phyloP scores from a whole-genome alignment of 2,888 invertebrate species.

The Hofmannophila pseudospretella region DNA sequence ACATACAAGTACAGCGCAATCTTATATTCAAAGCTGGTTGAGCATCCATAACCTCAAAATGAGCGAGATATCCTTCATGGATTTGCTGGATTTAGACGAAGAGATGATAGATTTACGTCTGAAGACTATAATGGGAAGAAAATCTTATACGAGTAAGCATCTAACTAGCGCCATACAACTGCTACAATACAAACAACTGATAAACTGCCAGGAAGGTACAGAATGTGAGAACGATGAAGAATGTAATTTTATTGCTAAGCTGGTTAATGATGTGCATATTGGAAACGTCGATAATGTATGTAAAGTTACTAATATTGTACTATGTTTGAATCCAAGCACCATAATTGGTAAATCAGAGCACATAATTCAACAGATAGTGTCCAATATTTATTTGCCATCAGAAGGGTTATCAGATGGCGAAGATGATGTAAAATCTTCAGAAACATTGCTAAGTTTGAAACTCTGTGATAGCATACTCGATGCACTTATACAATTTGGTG shows the following conservation, averaged over 20 bases:
- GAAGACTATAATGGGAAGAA: conserved; percentile 45
- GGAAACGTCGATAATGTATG: conserved; percentile 46
- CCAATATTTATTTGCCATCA: conserved; percentile 29
- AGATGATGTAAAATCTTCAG: conserved; percentile 10
- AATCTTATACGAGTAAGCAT: conserved; percentile 37
- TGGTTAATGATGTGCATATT: conserved; percentile 32
- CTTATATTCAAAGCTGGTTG: no score
- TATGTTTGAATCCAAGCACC: conserved; percentile 41
- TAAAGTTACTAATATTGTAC: conserved; percentile 43
- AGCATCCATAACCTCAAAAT: conserved; percentile 22
- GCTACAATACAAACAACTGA: conserved; percentile 59
- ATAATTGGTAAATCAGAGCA: conserved; percentile 58
- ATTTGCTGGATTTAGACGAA: conserved; percentile 64
- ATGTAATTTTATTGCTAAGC: conserved; percentile 45
- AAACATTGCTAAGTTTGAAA: conserved; percentile 36
- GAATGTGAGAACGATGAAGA: conserved; percentile 59
- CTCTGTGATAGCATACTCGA: conserved; percentile 50
- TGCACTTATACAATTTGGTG: conserved; percentile 30
- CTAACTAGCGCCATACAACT: conserved; percentile 45
- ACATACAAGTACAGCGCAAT: no score
- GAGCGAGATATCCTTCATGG: conserved; percentile 48
- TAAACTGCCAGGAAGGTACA: conserved; percentile 51
- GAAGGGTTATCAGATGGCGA: background rate
- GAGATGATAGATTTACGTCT: conserved; percentile 52
- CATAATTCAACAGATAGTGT: conserved; percentile 59